These are phyloP conservation scores for Ctenopoma multispine DNA, from an alignment of 2,797 vertebrate genomes.

Conservation along the genomic window DNA sequence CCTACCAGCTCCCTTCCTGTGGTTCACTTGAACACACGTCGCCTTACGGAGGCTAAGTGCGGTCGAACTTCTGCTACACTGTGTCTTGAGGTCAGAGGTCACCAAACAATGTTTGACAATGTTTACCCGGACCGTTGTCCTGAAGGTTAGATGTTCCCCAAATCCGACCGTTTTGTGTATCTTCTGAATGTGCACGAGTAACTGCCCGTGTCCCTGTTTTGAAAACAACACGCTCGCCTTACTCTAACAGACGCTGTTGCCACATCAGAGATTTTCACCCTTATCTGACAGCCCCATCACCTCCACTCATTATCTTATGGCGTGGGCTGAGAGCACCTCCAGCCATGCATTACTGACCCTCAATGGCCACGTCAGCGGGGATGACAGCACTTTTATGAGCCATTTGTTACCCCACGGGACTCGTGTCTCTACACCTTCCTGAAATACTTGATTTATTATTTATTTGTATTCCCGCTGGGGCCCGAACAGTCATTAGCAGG, in stretches of 20 bases:
- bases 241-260: constrained; percentile 72
- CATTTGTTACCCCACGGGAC: constrained; percentile 42
- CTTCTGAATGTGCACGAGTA: constrained; percentile 43
- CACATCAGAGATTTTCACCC: constrained; percentile 65
- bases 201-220: constrained; percentile 71
- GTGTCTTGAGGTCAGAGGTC: not conserved
- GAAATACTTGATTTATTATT: constrained; percentile 57
- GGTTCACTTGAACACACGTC: not conserved
- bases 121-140: constrained; percentile 13
- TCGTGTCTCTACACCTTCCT: constrained; percentile 28
- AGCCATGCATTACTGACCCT: constrained; percentile 34
- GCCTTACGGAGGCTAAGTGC: not conserved
- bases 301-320: constrained; percentile 44
- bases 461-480: constrained; percentile 28
- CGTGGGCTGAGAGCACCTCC: constrained; percentile 1
- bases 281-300: constrained; percentile 62
- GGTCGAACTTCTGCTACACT: not conserved
- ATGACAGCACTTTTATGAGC: constrained; percentile 48
- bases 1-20: not conserved
- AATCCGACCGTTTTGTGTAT: constrained; percentile 49
- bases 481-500: constrained; percentile 30
- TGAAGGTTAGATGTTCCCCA: constrained; percentile 28
- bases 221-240: constrained; percentile 63
- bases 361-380: constrained; percentile 28
- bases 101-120: not conserved